Percentiles rank a stretch among this genome's conserved stretches.
These are phyloP conservation scores for Diorhabda elongata DNA, from an alignment of 1,140 invertebrate genomes.

Conservation along the genomic window DNA sequence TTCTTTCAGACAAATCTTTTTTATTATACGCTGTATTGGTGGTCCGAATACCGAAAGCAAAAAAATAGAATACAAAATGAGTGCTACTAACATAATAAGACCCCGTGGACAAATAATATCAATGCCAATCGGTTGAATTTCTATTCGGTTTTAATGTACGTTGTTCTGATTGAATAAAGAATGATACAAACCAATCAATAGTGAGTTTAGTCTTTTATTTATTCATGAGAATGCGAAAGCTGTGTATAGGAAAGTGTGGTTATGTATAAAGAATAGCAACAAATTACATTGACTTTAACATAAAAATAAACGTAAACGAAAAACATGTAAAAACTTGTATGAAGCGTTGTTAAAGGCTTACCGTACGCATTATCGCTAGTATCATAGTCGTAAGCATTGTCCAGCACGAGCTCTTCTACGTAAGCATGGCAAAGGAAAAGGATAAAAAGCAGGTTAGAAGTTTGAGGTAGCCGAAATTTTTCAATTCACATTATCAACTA, in stretches of 20 bases:
- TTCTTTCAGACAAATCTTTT: background rate
- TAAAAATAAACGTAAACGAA: background rate
- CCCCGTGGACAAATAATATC: no score
- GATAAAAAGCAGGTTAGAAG: constrained; percentile 25
- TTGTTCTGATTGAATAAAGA: no score
- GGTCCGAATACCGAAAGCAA: background rate
- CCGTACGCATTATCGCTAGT: constrained; percentile 39
- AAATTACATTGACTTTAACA: background rate
- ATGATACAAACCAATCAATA: no score
- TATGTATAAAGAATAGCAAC: background rate
- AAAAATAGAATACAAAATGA: no score
- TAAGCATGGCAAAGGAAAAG: constrained; percentile 34
- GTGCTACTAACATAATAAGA: no score
- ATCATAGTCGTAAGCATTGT: constrained; percentile 46
- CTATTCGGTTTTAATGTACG: no score
- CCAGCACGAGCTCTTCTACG: constrained; percentile 47
- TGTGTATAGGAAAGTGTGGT: background rate
- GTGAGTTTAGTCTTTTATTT: no score
- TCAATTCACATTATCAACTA: no score
- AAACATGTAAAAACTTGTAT: background rate
- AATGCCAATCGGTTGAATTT: no score
- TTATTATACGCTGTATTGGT: background rate
- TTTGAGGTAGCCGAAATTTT: no score
- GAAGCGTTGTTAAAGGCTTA: constrained; percentile 28
- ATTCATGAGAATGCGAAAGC: background rate